These are phyloP conservation scores for Danaus plexippus DNA, from an alignment of 1,140 invertebrate species.

Conservation along the genomic window DNA sequence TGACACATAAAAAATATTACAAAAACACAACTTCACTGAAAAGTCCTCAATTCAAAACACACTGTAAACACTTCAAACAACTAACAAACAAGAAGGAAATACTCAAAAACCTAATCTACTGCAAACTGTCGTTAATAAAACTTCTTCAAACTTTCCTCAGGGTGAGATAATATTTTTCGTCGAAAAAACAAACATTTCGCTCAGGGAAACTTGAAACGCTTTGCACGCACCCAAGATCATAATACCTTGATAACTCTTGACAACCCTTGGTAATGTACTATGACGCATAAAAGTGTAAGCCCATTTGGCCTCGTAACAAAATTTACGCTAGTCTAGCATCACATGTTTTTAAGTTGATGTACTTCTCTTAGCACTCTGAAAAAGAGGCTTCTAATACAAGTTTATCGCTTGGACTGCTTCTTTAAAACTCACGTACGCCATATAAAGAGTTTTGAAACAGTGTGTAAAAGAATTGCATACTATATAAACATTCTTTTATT, in stretches of 20 bases:
- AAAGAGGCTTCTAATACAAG: background rate
- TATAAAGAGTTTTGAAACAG: no score
- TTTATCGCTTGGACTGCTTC: no score
- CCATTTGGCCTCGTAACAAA: slow-evolving; percentile 21
- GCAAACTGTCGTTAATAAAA: slow-evolving; percentile 57
- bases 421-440: no score
- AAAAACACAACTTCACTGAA: slow-evolving; percentile 5
- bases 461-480: no score
- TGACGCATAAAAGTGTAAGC: slow-evolving; percentile 17
- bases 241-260: slow-evolving; percentile 20
- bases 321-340: slow-evolving; percentile 18
- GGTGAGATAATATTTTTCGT: slow-evolving; percentile 50
- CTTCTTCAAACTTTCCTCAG: slow-evolving; percentile 44
- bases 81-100: slow-evolving; percentile 19
- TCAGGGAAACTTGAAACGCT: slow-evolving; percentile 14
- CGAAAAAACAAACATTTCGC: slow-evolving; percentile 40
- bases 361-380: slow-evolving; percentile 4
- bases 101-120: slow-evolving; percentile 42
- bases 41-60: slow-evolving; percentile 9
- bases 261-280: slow-evolving; percentile 20
- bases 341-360: slow-evolving; percentile 18
- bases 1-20: slow-evolving; percentile 7
- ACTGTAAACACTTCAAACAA: slow-evolving; percentile 15
- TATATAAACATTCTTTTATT: no score
- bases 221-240: slow-evolving; percentile 19